A percentile compares a stretch with the other conserved stretches of the same genome.
Evolutionary conservation across 1,140 invertebrate species (phyloP).

Genomic region (Cherax destructor): DNA sequence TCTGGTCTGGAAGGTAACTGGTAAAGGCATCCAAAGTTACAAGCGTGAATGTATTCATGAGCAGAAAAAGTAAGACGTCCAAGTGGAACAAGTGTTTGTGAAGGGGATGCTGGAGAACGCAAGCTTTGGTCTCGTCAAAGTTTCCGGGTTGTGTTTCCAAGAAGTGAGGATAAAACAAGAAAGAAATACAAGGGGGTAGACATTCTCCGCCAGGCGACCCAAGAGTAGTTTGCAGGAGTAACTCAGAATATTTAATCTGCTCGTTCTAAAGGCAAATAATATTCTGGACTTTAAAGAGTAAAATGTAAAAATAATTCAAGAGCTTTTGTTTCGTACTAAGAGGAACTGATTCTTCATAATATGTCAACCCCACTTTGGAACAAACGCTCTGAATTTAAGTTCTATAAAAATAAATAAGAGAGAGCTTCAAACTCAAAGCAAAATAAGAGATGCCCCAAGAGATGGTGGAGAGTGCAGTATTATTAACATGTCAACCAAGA

Average conservation of each 20-base stretch:
- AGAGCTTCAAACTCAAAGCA: not conserved
- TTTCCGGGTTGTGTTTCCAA: not conserved
- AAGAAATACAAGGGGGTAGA: not conserved
- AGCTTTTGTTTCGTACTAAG: too few relatives aligned
- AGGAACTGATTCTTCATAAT: too few relatives aligned
- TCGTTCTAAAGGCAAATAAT: not conserved
- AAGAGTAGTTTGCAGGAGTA: not conserved
- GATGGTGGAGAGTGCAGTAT: not conserved
- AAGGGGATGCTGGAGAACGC: not conserved
- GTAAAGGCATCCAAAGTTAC: not conserved
- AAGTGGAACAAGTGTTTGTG: not conserved
- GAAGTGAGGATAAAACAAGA: not conserved
- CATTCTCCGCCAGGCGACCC: not conserved
- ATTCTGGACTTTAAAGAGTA: not conserved
- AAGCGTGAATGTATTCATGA: not conserved
- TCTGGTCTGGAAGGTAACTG: not conserved
- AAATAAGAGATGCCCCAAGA: not conserved
- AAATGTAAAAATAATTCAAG: not conserved
- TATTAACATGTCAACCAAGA: not conserved
- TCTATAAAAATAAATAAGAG: too few relatives aligned
- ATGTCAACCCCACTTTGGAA: not conserved
- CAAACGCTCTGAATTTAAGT: not conserved
- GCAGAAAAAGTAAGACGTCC: not conserved
- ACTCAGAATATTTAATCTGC: not conserved
- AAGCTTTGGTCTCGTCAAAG: conserved; percentile 8